Conservation (phyloP, 1,140 invertebrate genomes). For the Aphaenogaster floridana region DNA sequence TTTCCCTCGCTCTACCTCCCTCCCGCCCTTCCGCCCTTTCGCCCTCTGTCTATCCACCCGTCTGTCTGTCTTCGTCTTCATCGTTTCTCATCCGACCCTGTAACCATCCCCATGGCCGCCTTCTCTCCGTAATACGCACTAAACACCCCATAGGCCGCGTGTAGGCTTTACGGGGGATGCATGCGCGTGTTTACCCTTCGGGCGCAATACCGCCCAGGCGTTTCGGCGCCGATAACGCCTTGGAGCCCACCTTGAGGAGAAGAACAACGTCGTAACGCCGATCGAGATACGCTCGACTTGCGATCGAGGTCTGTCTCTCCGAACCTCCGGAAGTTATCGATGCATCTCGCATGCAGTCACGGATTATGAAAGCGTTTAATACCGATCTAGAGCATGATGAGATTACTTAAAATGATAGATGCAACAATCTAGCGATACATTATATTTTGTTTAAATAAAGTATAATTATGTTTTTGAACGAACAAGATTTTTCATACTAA, state of each 20-base stretch:
- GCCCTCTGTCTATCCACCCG: conserved; percentile 47
- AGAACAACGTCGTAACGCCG: conserved; percentile 41
- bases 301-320: conserved; percentile 6
- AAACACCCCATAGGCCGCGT: conserved; percentile 82
- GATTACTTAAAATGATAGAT: neutral
- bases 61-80: conserved; percentile 59
- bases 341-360: neutral
- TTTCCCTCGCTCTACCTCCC: conserved; percentile 48
- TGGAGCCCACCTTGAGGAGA: conserved; percentile 23
- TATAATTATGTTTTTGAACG: neutral
- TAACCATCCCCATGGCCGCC: conserved; percentile 73
- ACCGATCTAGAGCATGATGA: neutral
- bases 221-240: conserved; percentile 57
- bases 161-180: conserved; percentile 74
- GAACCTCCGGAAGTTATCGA: conserved; percentile 19
- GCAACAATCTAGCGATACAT: neutral
- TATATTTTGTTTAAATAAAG: neutral
- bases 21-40: conserved; percentile 26
- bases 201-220: conserved; percentile 56
- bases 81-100: conserved; percentile 59
- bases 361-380: conserved; percentile 9
- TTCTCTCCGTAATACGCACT: conserved; percentile 82
- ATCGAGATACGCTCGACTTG: conserved; percentile 35
- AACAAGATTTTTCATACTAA: neutral
- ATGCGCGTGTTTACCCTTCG: conserved; percentile 76